Evolutionary conservation across 2,113 vertebrate species (phyloP), one percentile per base, ranked within the genome.

Genomic region (Ophthalmolycus amberensis): DNA sequence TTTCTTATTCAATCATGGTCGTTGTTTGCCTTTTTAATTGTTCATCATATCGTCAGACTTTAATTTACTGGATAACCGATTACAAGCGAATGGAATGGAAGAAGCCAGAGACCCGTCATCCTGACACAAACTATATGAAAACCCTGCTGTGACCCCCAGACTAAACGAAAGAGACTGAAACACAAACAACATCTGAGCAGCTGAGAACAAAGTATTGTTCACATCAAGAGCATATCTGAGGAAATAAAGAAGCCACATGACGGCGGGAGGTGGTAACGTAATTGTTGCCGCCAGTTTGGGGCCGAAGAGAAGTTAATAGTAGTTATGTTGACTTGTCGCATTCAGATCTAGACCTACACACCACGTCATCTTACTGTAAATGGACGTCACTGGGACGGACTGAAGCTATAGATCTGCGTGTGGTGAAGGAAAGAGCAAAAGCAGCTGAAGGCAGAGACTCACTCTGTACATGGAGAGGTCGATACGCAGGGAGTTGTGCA

Each of bases 401-500:
- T 42, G 38, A 42, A 58, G n/a, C 58, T 50, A 37, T 2, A 52
- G 1, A n/a, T 54, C 38, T 3, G 22, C 8, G 22, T 34, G 66
- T 29, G 27, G 4, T 5, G 11, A 48, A 63, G 27, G 27, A 29
- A 20, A 34, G 25, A 34, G 7, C 8, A 70, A 37, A 29, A n/a
- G n/a, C 5, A 4, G 32, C 68, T 44, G 12, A 40, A 5, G n/a
- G n/a, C n/a, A n/a, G 10, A 14, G 42, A 95, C 97, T 97, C 89
- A 99, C 98, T 90, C 98, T 93, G 89, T 99, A 99, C 88, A 96
- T 97, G 73, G 98, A 99, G 38, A 99, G 97, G 93, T 99, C 98
- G 32, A 99, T 99, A 6, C 98, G 96, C 83, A 99, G 95, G 5
- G 98, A 99, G 90, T 99, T 99, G 93, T 99, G 98, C 69, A 99